Percentiles rank a stretch among this genome's conserved stretches.
These are phyloP conservation scores for Sinelater perroti DNA, from an alignment of 2,888 invertebrate genomes.

Conservation along the genomic window DNA sequence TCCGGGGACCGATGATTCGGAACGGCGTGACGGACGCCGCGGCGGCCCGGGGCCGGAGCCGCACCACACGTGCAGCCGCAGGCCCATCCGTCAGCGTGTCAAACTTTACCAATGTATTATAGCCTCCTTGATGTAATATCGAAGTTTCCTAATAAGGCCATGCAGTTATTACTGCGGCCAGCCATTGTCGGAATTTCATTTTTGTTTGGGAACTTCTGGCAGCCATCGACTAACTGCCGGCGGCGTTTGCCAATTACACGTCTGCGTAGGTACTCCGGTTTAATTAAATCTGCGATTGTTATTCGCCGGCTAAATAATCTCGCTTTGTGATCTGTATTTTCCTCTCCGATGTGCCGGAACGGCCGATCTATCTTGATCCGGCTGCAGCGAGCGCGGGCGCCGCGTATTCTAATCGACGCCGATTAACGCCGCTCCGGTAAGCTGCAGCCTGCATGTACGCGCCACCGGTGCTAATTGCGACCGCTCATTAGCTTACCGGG, in stretches of 20 bases:
- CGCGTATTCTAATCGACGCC: constrained; percentile 10
- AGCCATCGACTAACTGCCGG: constrained; percentile 41
- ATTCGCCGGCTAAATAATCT: constrained; percentile 53
- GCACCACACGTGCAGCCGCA: constrained; percentile 47
- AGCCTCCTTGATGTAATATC: constrained; percentile 54
- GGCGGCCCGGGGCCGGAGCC: constrained; percentile 11
- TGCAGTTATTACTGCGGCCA: constrained; percentile 35
- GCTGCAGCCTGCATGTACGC: neutral
- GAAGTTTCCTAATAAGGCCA: constrained; percentile 56
- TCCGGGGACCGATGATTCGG: constrained; percentile 46
- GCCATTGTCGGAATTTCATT: constrained; percentile 34
- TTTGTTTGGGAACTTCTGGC: constrained; percentile 39
- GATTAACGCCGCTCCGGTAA: neutral
- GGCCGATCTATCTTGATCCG: constrained; percentile 27
- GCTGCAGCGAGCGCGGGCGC: constrained; percentile 10
- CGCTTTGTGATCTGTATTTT: constrained; percentile 51
- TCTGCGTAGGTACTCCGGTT: constrained; percentile 51
- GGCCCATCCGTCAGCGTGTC: constrained; percentile 56
- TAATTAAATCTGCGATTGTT: constrained; percentile 55
- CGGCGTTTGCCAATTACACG: constrained; percentile 51
- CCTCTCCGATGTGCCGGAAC: constrained; percentile 30
- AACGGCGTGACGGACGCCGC: constrained; percentile 39
- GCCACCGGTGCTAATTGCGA: neutral
- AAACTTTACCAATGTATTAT: constrained; percentile 58
- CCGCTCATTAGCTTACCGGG: constrained; percentile 2